A percentile compares a stretch with the other conserved stretches of the same genome.
Conservation (phyloP, 2,797 vertebrate genomes). For the Helarctos malayanus region DNA sequence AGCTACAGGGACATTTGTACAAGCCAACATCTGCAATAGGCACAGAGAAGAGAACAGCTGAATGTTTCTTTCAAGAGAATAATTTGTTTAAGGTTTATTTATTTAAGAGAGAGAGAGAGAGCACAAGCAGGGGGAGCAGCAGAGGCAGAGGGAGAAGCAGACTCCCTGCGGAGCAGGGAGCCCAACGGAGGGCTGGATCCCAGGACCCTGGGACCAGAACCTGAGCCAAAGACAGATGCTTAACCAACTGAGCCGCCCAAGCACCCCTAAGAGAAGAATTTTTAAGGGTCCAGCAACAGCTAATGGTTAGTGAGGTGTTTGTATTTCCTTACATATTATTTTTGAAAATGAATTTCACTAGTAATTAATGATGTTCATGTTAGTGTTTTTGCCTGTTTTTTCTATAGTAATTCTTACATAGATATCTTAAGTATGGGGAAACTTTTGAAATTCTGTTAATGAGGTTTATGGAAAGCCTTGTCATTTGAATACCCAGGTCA, state of each 20-base stretch:
- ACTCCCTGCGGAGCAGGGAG: not conserved
- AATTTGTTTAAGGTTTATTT: not conserved
- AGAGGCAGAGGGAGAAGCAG: not conserved
- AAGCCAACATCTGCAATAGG: not conserved
- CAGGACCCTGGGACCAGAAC: not conserved
- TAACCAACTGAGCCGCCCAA: not conserved
- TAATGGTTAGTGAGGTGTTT: slow-evolving; percentile 46
- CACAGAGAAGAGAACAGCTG: not conserved
- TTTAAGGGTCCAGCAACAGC: not conserved
- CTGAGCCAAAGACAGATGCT: not conserved
- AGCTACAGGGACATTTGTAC: not conserved
- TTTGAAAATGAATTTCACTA: slow-evolving; percentile 26
- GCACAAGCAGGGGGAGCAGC: not conserved
- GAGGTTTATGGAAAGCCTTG: not conserved
- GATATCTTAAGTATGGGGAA: not conserved
- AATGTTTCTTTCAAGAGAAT: slow-evolving; percentile 24
- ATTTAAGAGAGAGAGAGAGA: not conserved
- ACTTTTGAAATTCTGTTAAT: not conserved
- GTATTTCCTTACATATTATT: not conserved
- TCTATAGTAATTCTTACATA: slow-evolving; percentile 3
- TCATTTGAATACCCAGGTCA: not conserved
- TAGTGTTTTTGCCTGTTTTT: not conserved
- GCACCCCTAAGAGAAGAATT: not conserved
- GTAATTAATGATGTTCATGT: not conserved
- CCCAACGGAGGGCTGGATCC: not conserved